phyloP scores from a whole-genome alignment of 2,797 vertebrate species.

The Macropus fuliginosus region DNA sequence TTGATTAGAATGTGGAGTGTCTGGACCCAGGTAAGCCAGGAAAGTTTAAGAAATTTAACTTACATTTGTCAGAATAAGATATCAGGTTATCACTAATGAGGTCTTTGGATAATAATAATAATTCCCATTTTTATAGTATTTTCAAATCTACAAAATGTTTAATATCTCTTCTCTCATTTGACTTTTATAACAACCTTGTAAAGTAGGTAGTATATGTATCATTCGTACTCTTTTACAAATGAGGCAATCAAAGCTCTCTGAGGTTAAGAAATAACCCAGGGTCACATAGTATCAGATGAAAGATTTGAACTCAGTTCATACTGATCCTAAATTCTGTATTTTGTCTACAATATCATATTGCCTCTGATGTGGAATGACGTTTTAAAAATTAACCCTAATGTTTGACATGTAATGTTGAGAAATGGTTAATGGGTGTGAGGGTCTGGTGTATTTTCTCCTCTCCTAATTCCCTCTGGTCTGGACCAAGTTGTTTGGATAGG shows the following conservation, averaged over 20 bases:
- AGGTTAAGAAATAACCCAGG: neutral
- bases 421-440: neutral
- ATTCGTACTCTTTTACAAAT: neutral
- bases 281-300: neutral
- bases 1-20: neutral
- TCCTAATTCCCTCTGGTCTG: neutral
- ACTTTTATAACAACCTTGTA: neutral
- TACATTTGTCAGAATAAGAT: neutral
- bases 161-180: neutral
- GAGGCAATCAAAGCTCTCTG: neutral
- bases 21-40: neutral
- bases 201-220: neutral
- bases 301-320: neutral
- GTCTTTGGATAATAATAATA: neutral
- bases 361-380: neutral
- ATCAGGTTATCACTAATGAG: neutral
- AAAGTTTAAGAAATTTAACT: neutral
- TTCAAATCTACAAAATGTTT: neutral
- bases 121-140: neutral
- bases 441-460: neutral
- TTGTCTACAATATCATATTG: neutral
- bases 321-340: neutral
- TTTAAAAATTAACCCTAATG: neutral
- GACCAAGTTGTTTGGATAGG: neutral
- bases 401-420: neutral